These are phyloP conservation scores for Pseudochromis fuscus DNA, from an alignment of 2,797 vertebrate species.

Conservation along the genomic window DNA sequence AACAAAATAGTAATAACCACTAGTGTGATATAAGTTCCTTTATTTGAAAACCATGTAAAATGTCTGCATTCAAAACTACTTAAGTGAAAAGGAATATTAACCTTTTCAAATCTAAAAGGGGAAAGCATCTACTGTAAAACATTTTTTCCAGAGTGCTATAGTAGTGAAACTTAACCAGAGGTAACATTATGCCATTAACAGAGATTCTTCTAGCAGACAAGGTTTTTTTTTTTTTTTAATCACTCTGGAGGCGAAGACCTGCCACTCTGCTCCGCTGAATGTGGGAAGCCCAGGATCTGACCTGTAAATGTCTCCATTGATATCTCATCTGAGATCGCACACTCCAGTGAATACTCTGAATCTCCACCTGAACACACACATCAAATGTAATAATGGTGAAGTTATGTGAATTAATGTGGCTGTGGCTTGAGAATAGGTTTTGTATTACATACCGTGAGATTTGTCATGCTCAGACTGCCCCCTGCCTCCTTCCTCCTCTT, in stretches of 20 bases:
- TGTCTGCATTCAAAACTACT: no score
- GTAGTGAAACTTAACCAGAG: no score
- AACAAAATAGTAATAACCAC: no score
- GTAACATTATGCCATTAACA: not conserved
- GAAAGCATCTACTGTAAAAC: no score
- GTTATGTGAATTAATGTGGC: not conserved
- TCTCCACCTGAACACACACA: slow-evolving; percentile 67
- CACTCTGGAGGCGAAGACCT: slow-evolving; percentile 27
- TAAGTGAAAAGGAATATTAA: no score
- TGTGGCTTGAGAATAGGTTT: not conserved
- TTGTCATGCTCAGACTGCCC: slow-evolving; percentile 66
- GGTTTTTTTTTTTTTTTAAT: slow-evolving; percentile 43
- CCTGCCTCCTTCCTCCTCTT: slow-evolving; percentile 49
- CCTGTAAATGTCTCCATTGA: slow-evolving; percentile 85
- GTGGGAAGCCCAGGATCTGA: slow-evolving; percentile 88
- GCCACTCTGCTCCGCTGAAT: slow-evolving; percentile 29
- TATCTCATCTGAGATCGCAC: slow-evolving; percentile 89
- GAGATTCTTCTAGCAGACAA: slow-evolving; percentile 2
- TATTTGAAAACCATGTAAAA: no score
- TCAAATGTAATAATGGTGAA: not conserved
- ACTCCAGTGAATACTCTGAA: slow-evolving; percentile 78
- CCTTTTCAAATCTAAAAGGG: no score
- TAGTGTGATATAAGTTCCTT: no score
- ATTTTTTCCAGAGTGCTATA: no score
- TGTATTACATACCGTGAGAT: slow-evolving; percentile 72